Conservation (phyloP, 2,113 vertebrate species). For the Lagopus muta region DNA sequence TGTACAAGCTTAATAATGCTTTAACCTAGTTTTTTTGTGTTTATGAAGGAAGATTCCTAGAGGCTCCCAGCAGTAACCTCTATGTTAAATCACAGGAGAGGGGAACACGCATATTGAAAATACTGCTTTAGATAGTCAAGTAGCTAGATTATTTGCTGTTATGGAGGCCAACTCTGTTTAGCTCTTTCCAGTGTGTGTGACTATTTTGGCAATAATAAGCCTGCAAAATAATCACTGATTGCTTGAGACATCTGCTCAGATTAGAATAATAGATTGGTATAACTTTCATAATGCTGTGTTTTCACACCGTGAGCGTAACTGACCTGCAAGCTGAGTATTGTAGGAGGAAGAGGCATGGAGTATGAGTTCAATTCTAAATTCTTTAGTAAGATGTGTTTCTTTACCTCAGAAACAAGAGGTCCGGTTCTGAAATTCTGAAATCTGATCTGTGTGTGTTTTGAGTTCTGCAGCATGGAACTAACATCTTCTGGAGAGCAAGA, state of each 20-base stretch:
- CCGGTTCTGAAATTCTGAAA: not conserved
- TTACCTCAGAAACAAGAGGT: not conserved
- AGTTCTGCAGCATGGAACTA: not conserved
- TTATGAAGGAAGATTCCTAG: not conserved
- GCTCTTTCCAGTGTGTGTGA: not conserved
- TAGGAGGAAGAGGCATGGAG: not conserved
- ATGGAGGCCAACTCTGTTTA: not conserved
- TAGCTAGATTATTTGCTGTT: not conserved
- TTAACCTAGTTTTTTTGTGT: conserved; percentile 35
- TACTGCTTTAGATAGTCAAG: not conserved
- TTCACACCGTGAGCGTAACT: not conserved
- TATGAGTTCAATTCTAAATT: not conserved
- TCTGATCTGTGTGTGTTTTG: not conserved
- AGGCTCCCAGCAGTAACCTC: not conserved
- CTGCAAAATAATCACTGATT: not conserved
- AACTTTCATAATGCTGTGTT: not conserved
- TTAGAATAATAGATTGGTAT: not conserved
- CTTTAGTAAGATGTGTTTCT: not conserved
- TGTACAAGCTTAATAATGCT: conserved; percentile 11
- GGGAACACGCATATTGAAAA: not conserved
- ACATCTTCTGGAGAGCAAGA: not conserved
- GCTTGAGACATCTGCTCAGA: not conserved
- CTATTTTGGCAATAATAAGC: not conserved
- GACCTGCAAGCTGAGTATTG: not conserved
- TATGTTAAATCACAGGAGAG: not conserved